Base-by-base conservation (phyloP, 2,113 vertebrate genomes). In the Heptranchias perlo region DNA sequence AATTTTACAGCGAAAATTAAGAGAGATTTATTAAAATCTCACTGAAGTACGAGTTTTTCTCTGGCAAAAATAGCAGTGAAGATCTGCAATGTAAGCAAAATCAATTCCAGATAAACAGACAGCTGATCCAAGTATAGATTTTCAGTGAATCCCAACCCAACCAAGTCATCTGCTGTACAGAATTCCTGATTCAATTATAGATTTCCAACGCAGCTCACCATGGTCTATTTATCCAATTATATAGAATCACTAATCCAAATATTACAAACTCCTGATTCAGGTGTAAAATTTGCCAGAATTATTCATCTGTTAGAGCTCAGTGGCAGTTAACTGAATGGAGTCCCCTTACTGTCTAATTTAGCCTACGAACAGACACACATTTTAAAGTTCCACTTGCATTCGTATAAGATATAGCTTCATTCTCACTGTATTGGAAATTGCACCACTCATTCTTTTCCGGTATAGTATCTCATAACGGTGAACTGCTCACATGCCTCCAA, bases 91-190 rank as follows among this genome's bases (percentile, higher is more conserved):
- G 6, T 93, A 62, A 62, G 78, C 78, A 82, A 6, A 21, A 5
- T 61, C 35, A 93, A 93, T 93, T 93, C 89, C n/a, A 93, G 89
- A 93, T 93, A 39, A 93, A 93, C 58, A 93, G 89, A 39, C 89
- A 93, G 23, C 89, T 93, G n/a, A 62, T 64, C 58, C 14, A 23
- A 62, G 54, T 23, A 93, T 93, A 39, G 31, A 93, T 93, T 62
- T 93, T 93, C 58, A 62, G 61, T 92, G n/a, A 16, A 28, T 5
- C 47, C 84, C 28, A 31, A 31, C 31, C n/a, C 58, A 2, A 39
- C 89, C 89, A 64, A 39, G 58, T 93, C n/a, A 93, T 47, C 89
- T 44, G 89, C 89, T 23, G 21, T 62, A 92, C 35, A 93, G 35
- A 39, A 62, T 62, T 62, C 18, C 89, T 93, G 89, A 93, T 93